These are phyloP conservation scores for Marronus borbonicus DNA, from an alignment of 2,888 invertebrate species.

Conservation along the genomic window DNA sequence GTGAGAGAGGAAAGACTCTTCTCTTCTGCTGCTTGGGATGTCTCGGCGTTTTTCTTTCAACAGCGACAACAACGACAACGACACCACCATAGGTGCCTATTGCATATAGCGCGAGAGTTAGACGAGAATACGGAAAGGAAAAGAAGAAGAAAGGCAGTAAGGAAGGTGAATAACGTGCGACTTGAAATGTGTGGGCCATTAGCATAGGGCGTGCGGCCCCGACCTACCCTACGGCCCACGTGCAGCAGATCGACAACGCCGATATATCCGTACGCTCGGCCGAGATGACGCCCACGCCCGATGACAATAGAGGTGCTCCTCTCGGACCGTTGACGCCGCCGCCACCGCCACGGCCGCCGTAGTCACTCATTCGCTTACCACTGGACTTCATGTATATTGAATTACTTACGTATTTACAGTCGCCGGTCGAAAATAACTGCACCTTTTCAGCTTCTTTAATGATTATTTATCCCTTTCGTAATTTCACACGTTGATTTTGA, in stretches of 20 bases:
- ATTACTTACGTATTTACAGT: too few species aligned
- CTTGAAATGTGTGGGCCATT: constrained; percentile 61
- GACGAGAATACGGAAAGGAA: constrained; percentile 11
- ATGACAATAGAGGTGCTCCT: constrained; percentile 54
- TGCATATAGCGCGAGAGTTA: neutral
- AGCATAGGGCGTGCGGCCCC: constrained; percentile 62
- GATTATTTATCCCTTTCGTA: too few species aligned
- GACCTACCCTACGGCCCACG: constrained; percentile 63
- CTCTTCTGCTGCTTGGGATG: neutral
- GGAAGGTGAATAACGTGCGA: constrained; percentile 56
- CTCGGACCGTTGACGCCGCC: constrained; percentile 36
- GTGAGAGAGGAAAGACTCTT: neutral
- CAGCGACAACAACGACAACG: neutral
- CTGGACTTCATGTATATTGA: too few species aligned
- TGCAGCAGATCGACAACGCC: constrained; percentile 58
- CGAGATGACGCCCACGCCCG: constrained; percentile 53
- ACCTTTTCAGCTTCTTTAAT: too few species aligned
- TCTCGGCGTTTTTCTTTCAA: constrained; percentile 6
- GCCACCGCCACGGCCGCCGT: constrained; percentile 3
- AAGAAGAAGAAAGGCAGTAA: neutral
- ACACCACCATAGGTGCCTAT: too few species aligned
- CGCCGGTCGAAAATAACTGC: too few species aligned
- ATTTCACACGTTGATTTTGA: too few species aligned
- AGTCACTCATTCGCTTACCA: too few species aligned
- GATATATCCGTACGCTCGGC: constrained; percentile 49